Conservation (phyloP, 2,113 vertebrate genomes). For the Periophthalmus modestus region DNA sequence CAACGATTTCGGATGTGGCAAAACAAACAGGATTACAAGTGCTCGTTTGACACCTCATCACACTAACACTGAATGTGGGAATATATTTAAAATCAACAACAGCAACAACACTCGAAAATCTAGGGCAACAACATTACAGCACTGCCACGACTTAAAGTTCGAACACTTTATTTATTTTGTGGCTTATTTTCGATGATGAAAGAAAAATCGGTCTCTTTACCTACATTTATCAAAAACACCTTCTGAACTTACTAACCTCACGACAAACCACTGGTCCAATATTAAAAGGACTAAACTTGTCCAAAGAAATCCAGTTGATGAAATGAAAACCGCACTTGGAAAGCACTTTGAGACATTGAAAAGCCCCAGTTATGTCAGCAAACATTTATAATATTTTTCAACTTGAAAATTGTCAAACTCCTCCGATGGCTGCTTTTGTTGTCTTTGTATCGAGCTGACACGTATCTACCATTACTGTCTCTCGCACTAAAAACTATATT, state of each 20-base stretch:
- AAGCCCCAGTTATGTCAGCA: constrained; percentile 68
- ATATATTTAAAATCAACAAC: constrained; percentile 38
- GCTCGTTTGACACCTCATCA: constrained; percentile 40
- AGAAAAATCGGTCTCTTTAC: neutral
- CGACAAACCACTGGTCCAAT: neutral
- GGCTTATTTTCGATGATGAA: neutral
- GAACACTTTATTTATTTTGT: neutral
- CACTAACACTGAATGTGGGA: constrained; percentile 22
- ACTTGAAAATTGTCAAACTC: constrained; percentile 51
- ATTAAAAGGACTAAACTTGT: neutral
- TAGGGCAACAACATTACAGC: constrained; percentile 2
- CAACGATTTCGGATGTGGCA: constrained; percentile 35
- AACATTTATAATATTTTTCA: constrained; percentile 55
- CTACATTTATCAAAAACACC: neutral
- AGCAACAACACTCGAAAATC: neutral
- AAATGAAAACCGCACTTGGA: constrained; percentile 36
- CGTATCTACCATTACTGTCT: constrained; percentile 33
- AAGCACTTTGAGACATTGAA: constrained; percentile 44
- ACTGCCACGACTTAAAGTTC: neutral
- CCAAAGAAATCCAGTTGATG: neutral
- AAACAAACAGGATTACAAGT: constrained; percentile 39
- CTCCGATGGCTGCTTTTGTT: constrained; percentile 53
- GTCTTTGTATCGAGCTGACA: constrained; percentile 24
- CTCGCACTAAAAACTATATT: constrained; percentile 25
- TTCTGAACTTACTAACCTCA: neutral